phyloP scores from a whole-genome alignment of 2,797 vertebrate genomes.

The Enteromius trimaculatus region DNA sequence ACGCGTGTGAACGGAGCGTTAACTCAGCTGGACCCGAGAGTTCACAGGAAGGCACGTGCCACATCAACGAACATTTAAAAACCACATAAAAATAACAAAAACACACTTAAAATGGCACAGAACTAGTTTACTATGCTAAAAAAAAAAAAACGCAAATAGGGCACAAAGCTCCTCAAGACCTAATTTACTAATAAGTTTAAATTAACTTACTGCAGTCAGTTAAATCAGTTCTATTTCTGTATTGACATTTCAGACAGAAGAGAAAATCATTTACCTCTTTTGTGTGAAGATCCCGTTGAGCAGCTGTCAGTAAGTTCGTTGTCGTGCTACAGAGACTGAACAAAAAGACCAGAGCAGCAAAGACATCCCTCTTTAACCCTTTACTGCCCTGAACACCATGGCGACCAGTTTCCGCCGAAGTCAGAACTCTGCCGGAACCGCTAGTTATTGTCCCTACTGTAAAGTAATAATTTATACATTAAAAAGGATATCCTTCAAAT shows the following conservation, averaged over 20 bases:
- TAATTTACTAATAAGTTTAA: not conserved
- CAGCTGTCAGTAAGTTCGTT: conserved; percentile 2
- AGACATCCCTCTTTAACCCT: not conserved
- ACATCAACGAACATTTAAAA: conserved; percentile 30
- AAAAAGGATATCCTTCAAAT: not conserved
- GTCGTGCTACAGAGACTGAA: conserved; percentile 10
- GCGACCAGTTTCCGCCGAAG: not conserved
- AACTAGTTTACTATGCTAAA: not conserved
- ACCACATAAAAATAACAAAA: not conserved
- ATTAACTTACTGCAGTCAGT: not conserved
- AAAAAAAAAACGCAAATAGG: not conserved
- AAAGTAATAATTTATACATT: not conserved
- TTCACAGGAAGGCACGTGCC: not conserved
- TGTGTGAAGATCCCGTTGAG: conserved; percentile 21
- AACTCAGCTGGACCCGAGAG: not conserved
- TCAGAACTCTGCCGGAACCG: too few relatives aligned
- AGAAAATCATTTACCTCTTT: conserved; percentile 27
- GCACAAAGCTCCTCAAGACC: not conserved
- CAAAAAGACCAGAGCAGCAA: not conserved
- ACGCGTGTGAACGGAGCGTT: not conserved
- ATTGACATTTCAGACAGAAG: not conserved
- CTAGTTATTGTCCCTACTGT: not conserved
- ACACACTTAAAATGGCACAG: not conserved
- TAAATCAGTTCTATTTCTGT: not conserved
- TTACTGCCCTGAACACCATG: not conserved